Evolutionary conservation across 2,113 vertebrate genomes (phyloP), one percentile per base, ranked within the genome.

Genomic region (Sapajus apella): DNA sequence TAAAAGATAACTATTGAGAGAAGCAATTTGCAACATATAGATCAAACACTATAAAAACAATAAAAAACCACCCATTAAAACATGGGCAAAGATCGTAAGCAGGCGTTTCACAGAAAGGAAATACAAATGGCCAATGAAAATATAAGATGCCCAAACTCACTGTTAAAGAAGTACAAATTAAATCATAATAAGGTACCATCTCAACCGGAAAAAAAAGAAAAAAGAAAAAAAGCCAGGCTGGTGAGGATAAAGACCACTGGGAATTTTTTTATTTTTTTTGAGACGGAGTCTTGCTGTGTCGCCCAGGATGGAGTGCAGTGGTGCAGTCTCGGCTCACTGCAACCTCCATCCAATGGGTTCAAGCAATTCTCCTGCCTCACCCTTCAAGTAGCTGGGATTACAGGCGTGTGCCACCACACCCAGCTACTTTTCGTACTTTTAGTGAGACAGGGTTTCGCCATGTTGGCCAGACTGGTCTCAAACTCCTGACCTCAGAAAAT

Each of bases 91-190:
- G 27, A 37, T 73, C 79, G 37, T 40, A 17, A 90, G 47, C 30
- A 73, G 20, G 14, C 45, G 45, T 73, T 92, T 61, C 80, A 91
- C 61, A 93, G 40, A 68, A 75, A 23, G 70, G 58, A 77, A 66
- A 30, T 40, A 82, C 35, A 87, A 82, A 61, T 73, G 45, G 64
- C 66, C 52, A 73, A 55, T 18, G 8, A 73, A 88, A 94, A 94
- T 43, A 64, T 61, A 82, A 27, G 2, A 79, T 82, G 27, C 9
- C 50, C 35, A 81, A 72, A 81, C 23, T 37, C 55, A 64, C 40
- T 94, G 70, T 79, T 21, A 83, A 77, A 73, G 18, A 89, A 94
- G 32, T 89, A 82, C 27, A 82, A 61, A 89, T 75, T 82, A 50
- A 94, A 90, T 83, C 70, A 76, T 35, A 92, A 40, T 45, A n/a